phyloP scores from a whole-genome alignment of 1,140 invertebrate genomes.

The Cyphomyrmex costatus region DNA sequence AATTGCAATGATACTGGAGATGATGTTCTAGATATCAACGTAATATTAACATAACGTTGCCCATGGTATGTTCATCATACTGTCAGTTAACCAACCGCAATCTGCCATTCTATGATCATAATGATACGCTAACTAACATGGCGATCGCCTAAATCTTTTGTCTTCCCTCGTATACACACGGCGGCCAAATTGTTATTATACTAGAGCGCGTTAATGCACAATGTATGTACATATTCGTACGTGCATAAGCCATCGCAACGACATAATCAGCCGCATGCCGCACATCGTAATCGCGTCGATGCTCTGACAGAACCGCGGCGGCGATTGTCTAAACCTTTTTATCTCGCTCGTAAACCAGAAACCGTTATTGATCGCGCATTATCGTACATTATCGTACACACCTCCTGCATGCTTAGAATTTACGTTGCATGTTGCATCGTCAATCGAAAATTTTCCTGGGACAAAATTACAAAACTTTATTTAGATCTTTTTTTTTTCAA shows the following conservation, averaged over 20 bases:
- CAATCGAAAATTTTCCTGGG: neutral
- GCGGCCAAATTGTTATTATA: conserved; percentile 8
- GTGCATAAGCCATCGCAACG: neutral
- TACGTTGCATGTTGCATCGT: neutral
- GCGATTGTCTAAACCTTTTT: conserved; percentile 23
- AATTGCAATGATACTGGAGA: neutral
- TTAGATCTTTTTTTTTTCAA: neutral
- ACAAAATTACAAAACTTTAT: neutral
- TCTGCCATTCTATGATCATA: conserved; percentile 32
- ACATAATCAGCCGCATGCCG: neutral
- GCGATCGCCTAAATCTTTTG: conserved; percentile 53
- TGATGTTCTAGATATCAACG: neutral
- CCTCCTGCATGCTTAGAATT: conserved; percentile 1
- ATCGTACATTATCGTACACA: conserved; percentile 23
- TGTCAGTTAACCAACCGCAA: conserved; percentile 37
- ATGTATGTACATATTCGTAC: conserved; percentile 1
- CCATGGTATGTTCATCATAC: neutral
- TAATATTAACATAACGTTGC: neutral
- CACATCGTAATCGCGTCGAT: neutral
- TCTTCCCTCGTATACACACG: neutral
- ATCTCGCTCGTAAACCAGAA: neutral
- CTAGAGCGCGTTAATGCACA: neutral
- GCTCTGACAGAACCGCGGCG: neutral
- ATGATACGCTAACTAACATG: conserved; percentile 26
- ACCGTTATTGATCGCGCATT: neutral